Percentiles rank a stretch among this genome's conserved stretches.
phyloP scores from a whole-genome alignment of 2,113 vertebrate genomes.

The Chamaea fasciata region DNA sequence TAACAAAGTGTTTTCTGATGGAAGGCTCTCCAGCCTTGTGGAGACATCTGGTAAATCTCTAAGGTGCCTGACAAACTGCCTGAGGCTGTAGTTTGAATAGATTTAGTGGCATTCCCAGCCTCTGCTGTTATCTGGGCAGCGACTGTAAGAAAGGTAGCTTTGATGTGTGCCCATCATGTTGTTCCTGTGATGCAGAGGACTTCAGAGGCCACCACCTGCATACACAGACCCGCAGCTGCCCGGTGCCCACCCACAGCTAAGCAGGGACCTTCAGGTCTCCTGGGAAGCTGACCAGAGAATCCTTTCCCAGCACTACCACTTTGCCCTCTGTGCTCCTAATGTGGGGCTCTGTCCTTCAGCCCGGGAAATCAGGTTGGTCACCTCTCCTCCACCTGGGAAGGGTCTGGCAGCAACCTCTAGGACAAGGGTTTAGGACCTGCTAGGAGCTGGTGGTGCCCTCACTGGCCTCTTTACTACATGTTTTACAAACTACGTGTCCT shows the following conservation, averaged over 20 bases:
- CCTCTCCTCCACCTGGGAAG: not conserved
- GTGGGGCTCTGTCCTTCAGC: fast-evolving
- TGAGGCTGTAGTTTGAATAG: not conserved
- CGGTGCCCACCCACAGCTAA: not conserved
- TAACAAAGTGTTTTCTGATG: not conserved
- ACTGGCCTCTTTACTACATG: not conserved
- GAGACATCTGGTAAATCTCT: not conserved
- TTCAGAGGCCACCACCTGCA: not conserved
- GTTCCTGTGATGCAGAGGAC: not conserved
- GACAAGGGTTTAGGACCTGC: not conserved
- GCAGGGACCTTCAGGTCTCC: not conserved
- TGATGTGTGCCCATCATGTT: not conserved
- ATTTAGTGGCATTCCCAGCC: not conserved
- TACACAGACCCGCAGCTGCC: not conserved
- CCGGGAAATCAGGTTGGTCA: not conserved
- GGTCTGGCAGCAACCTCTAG: not conserved
- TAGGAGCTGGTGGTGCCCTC: not conserved
- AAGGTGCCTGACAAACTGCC: not conserved
- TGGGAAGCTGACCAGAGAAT: not conserved
- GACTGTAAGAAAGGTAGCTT: not conserved
- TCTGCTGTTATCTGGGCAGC: not conserved
- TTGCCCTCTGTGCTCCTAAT: not conserved
- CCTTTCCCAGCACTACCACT: not conserved
- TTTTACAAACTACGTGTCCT: not conserved
- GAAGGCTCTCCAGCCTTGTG: not conserved